Conservation (phyloP, 2,113 vertebrate genomes). For the Cricetomys ansorgei region DNA sequence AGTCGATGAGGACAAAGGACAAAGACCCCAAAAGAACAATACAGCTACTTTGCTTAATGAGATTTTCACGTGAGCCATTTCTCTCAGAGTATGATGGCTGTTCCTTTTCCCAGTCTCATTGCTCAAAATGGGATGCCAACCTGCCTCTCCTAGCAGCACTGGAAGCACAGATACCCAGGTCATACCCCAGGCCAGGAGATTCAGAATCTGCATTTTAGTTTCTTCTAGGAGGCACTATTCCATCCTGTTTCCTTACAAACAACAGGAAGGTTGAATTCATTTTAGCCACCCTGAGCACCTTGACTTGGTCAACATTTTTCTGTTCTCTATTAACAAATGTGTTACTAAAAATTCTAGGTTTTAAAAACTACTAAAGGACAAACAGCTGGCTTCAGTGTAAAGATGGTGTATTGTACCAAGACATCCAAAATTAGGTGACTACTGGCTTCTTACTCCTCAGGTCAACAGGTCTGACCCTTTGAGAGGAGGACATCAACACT, state of each 20-base stretch:
- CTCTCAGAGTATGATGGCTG: not conserved
- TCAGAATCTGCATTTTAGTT: not conserved
- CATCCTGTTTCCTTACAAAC: not conserved
- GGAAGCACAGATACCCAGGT: not conserved
- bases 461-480: not conserved
- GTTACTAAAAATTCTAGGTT: not conserved
- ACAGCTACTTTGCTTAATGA: slow-evolving; percentile 31
- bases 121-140: not conserved
- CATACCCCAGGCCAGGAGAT: not conserved
- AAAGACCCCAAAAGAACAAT: not conserved
- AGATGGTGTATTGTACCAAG: not conserved
- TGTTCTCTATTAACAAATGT: not conserved
- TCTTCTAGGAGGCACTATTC: not conserved
- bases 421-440: not conserved
- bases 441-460: not conserved
- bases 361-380: not conserved
- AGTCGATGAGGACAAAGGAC: slow-evolving; percentile 41
- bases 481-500: not conserved
- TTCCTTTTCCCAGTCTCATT: not conserved
- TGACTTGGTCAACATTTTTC: slow-evolving; percentile 21
- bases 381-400: not conserved
- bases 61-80: not conserved
- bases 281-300: not conserved
- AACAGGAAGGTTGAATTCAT: slow-evolving; percentile 17
- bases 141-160: not conserved